These are phyloP conservation scores for Pentalonia nigronervosa DNA, from an alignment of 1,140 invertebrate species.

Conservation along the genomic window DNA sequence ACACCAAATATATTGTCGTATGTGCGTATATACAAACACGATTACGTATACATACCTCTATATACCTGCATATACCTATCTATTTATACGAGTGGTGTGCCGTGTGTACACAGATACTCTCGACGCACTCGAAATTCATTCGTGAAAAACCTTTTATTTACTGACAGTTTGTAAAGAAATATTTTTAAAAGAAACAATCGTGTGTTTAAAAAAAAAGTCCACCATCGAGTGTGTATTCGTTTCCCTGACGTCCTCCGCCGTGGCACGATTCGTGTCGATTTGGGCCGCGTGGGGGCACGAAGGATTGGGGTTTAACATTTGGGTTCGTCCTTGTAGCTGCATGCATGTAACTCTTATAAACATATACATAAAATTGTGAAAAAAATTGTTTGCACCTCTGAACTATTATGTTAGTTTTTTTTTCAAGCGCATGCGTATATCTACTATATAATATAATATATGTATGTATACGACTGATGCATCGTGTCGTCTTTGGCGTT, in stretches of 20 bases:
- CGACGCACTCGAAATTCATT: background rate
- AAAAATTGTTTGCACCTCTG: background rate
- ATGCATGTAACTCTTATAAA: background rate
- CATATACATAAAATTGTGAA: background rate
- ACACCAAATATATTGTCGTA: background rate
- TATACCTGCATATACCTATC: background rate
- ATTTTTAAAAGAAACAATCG: constrained; percentile 20
- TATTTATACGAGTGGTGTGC: background rate
- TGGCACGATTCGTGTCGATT: background rate
- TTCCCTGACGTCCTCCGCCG: background rate
- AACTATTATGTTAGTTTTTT: background rate
- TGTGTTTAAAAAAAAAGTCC: background rate
- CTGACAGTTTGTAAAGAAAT: constrained; percentile 4
- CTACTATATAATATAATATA: too few relatives aligned
- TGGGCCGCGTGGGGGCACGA: background rate
- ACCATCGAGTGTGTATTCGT: background rate
- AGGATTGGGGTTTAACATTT: background rate
- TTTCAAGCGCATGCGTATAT: background rate
- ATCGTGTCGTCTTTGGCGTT: background rate
- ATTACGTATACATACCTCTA: too few relatives aligned
- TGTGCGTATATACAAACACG: background rate
- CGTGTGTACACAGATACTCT: background rate
- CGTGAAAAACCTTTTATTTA: constrained; percentile 18
- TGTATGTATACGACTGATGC: background rate
- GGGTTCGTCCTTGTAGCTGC: background rate